These are phyloP conservation scores for Rambutsinella grinnellia DNA, from an alignment of 2,888 invertebrate genomes.

Conservation along the genomic window DNA sequence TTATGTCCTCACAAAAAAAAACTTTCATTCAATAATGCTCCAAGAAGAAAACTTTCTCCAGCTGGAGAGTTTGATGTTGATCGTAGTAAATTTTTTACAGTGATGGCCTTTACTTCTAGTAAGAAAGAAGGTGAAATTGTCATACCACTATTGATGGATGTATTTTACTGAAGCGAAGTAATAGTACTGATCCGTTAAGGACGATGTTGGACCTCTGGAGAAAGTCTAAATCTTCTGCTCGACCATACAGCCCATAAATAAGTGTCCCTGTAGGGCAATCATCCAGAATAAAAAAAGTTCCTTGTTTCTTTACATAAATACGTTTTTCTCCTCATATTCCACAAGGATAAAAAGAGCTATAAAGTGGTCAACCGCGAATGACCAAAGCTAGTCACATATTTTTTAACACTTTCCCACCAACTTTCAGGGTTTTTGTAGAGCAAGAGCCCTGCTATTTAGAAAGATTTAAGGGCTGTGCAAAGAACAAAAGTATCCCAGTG, in stretches of 20 bases:
- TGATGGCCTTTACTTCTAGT: no score
- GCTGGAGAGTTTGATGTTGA: not conserved
- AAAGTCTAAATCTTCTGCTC: conserved; percentile 61
- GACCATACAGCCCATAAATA: conserved; percentile 66
- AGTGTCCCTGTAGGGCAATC: conserved; percentile 63
- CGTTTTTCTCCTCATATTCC: conserved; percentile 1
- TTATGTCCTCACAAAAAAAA: not conserved
- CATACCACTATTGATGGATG: conserved; percentile 66
- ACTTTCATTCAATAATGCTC: not conserved
- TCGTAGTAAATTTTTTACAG: no score
- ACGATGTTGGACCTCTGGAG: conserved; percentile 56
- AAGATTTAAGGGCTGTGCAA: conserved; percentile 27
- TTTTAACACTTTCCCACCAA: not conserved
- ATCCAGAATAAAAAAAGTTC: conserved; percentile 32
- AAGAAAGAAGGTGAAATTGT: conserved; percentile 17
- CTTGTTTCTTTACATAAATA: conserved; percentile 11
- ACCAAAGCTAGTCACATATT: conserved; percentile 3
- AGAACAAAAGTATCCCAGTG: no score
- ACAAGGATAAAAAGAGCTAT: not conserved
- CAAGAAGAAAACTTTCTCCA: not conserved
- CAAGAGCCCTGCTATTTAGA: conserved; percentile 4
- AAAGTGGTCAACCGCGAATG: conserved; percentile 1
- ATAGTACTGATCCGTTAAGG: conserved; percentile 63
- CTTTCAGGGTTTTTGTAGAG: not conserved
- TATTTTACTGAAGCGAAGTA: conserved; percentile 64